phyloP scores from a whole-genome alignment of 2,888 invertebrate genomes.

The Dicyrtoma fusca region DNA sequence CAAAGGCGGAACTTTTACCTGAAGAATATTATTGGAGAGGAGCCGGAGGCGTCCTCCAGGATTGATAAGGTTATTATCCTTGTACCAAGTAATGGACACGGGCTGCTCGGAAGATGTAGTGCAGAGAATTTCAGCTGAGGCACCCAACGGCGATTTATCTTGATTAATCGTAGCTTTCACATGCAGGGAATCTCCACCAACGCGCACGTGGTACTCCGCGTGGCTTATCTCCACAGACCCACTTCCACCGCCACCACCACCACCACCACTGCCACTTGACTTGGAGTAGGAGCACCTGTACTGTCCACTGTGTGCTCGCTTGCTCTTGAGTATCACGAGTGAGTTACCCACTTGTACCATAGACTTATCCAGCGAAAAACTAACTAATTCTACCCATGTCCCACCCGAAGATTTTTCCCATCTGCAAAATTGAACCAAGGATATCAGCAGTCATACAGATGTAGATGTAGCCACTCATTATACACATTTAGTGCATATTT shows the following conservation, averaged over 20 bases:
- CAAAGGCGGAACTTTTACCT: constrained; percentile 38
- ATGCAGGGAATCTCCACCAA: constrained; percentile 45
- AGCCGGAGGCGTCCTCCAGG: constrained; percentile 53
- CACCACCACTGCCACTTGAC: background rate
- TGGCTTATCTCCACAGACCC: constrained; percentile 2
- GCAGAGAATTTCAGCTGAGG: constrained; percentile 51
- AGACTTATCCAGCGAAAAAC: constrained; percentile 41
- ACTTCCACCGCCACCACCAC: background rate
- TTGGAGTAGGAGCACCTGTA: constrained; percentile 46
- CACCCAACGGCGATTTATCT: constrained; percentile 49
- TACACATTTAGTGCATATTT: no score
- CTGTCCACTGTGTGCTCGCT: constrained; percentile 46
- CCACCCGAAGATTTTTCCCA: constrained; percentile 54
- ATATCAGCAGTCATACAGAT: no score
- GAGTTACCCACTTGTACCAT: constrained; percentile 50
- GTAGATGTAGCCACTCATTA: no score
- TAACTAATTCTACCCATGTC: constrained; percentile 47
- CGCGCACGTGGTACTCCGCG: constrained; percentile 51
- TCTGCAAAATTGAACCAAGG: constrained; percentile 39
- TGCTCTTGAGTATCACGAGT: constrained; percentile 45
- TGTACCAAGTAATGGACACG: constrained; percentile 75
- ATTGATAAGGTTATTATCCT: constrained; percentile 54
- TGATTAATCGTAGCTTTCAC: constrained; percentile 52
- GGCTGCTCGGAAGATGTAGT: constrained; percentile 72
- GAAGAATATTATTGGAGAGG: constrained; percentile 51